Evolutionary conservation across 2,113 vertebrate genomes (phyloP), one percentile per base, ranked within the genome.

Genomic region (Callopanchax toddi): DNA sequence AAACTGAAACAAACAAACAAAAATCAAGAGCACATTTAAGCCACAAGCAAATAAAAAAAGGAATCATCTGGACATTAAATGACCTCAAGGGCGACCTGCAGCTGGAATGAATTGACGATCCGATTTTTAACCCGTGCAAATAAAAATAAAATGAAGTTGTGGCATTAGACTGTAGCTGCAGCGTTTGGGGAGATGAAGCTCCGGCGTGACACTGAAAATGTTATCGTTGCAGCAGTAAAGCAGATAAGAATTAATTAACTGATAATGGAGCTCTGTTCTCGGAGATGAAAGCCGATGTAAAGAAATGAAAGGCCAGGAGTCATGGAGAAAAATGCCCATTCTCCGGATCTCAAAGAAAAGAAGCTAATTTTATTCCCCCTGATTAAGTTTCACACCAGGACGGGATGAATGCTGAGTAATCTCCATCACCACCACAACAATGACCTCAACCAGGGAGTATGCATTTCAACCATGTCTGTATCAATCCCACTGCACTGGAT

Each of bases 161-260:
- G 61, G 22, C 67, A 74, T 53, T 65, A 68, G 71, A 76, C 44
- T 50, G 21, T 37, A 10, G 40, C 53, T 15, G 49, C 17, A 39
- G 54, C 66, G 46, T 78, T 44, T n/a, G 57, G 77, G 36, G 45
- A 60, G 71, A 79, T 58, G 79, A 42, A 58, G 65, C 65, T 44
- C 59, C 37, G 54, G 51, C 53, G 69, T 76, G 75, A 72, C 71
- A 71, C 71, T 78, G 60, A 77, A 72, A 69, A 74, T 78, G 60
- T 81, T 87, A 71, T 81, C 83, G 65, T 81, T 78, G 39, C 68
- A 71, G 78, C 60, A 60, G 52, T 45, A 60, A 56, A 42, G 66
- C 70, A 79, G 85, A 89, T 86, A 86, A 77, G 71, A 86, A 76
- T 75, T 88, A 87, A 89, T 91, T 86, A 90, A 83, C 74, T 86